Base-by-base conservation (phyloP, 2,113 vertebrate species). In the Dissostichus mawsoni region DNA sequence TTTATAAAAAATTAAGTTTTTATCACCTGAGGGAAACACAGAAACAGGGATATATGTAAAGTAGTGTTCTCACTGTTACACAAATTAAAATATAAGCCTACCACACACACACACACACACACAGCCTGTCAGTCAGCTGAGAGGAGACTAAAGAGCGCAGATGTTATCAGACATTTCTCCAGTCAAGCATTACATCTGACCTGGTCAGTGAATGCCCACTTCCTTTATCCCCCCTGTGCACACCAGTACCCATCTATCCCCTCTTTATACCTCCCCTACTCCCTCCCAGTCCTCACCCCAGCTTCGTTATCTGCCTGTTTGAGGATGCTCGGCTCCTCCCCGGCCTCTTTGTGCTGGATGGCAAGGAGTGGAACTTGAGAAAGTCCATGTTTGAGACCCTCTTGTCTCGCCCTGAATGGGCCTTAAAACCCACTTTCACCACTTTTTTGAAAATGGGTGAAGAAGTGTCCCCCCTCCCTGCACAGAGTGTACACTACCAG, bases 121-220 rank as follows among this genome's bases (percentile, higher is more conserved):
- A 74, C 78, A 44, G 66, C 64, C 85, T 87, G 92, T 92, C 91
- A 84, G 82, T 91, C 87, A 91, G 83, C 76, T 84, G 80, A 62
- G 66, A 47, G 74, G 69, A 85, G 58, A 85, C 87, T 85, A 87
- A 88, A 90, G 84, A 78, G 78, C 52, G 48, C 23, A 93, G 92
- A 94, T 94, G 88, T 57, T 93, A 92, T 94, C 93, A 66, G 77
- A 80, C 81, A 62, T 86, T 90, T 93, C 73, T 41, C 69, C 92
- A 92, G 84, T 83, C 78, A 79, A 89, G 89, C 91, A 74, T 93
- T 86, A 58, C 85, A 61, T 71, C 91, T 91, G 92, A 93, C 92
- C 92, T 80, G 82, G 83, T 81, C 53, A 29, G 20, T 90, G 88
- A 89, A 90, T 82, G 74, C 83, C 75, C 79, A 36, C 87, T 71